Conservation (phyloP, 2,797 vertebrate species). For the Enoplosus armatus region DNA sequence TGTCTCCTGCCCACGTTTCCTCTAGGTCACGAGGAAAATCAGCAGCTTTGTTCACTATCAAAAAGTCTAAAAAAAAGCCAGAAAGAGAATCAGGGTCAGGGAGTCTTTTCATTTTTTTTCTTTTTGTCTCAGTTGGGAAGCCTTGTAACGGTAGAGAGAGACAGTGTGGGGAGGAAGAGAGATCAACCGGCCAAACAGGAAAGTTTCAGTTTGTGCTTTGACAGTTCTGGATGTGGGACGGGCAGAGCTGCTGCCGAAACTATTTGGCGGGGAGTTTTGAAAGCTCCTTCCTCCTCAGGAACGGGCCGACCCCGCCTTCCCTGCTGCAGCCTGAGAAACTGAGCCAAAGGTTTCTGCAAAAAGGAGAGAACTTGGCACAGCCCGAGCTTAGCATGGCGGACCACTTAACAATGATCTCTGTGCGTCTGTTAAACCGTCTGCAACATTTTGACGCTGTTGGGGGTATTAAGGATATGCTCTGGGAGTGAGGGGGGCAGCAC, state of each 20-base stretch:
- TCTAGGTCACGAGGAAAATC: slow-evolving; percentile 62
- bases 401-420: slow-evolving; percentile 56
- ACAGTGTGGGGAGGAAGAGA: neutral
- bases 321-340: slow-evolving; percentile 32
- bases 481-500: slow-evolving; percentile 9
- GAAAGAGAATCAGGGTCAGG: slow-evolving; percentile 36
- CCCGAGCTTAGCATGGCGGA: slow-evolving; percentile 53
- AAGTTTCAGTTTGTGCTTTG: slow-evolving; percentile 66
- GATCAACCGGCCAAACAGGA: slow-evolving; percentile 66
- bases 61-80: slow-evolving; percentile 9
- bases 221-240: slow-evolving; percentile 65
- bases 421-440: slow-evolving; percentile 34
- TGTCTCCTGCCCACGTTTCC: slow-evolving; percentile 55
- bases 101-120: slow-evolving; percentile 26
- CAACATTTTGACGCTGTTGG: slow-evolving; percentile 31
- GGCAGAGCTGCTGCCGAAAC: slow-evolving; percentile 54
- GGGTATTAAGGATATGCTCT: slow-evolving; percentile 20
- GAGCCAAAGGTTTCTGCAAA: slow-evolving; percentile 26
- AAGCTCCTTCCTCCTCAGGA: slow-evolving; percentile 66
- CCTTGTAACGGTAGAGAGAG: slow-evolving; percentile 26
- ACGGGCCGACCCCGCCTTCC: slow-evolving; percentile 52
- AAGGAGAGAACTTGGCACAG: slow-evolving; percentile 50
- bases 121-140: slow-evolving; percentile 24
- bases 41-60: slow-evolving; percentile 55
- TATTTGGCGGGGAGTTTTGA: slow-evolving; percentile 84